Conservation (phyloP, 2,113 vertebrate species). For the Aphyosemion australe region DNA sequence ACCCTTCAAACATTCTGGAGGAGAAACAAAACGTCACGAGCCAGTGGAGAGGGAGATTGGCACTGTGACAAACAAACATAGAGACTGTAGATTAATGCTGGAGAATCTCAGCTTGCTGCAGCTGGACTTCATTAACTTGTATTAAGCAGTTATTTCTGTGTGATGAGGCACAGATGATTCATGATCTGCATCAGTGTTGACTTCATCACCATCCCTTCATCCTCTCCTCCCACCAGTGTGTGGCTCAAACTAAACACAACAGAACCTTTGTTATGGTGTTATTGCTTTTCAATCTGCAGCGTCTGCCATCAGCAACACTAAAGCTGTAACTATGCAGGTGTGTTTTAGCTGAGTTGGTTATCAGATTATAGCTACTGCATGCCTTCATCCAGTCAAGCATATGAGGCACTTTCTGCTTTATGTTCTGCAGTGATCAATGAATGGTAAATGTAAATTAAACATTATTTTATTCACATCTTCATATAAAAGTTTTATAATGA, state of each 20-base stretch:
- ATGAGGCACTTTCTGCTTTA: no score
- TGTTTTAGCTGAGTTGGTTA: no score
- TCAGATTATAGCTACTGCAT: no score
- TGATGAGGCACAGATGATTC: background rate
- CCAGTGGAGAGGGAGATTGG: constrained; percentile 25
- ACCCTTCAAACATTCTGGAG: constrained; percentile 13
- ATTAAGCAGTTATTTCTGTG: background rate
- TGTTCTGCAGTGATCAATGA: no score
- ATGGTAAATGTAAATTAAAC: no score
- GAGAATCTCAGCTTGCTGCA: constrained; percentile 8
- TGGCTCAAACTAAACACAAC: constrained; percentile 5
- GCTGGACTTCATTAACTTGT: background rate
- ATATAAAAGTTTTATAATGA: no score
- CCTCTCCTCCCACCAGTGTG: background rate
- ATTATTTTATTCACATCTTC: no score
- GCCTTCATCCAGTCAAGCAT: no score
- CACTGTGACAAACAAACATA: constrained; percentile 7
- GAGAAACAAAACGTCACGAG: constrained; percentile 12
- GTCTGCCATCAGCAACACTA: constrained; percentile 16
- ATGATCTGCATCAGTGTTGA: background rate
- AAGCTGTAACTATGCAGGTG: constrained; percentile 25
- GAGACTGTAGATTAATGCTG: constrained; percentile 22
- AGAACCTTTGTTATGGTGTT: no score
- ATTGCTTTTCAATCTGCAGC: constrained; percentile 31
- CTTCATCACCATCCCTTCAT: background rate